phyloP scores from a whole-genome alignment of 1,140 invertebrate species.

The Linepithema humile region DNA sequence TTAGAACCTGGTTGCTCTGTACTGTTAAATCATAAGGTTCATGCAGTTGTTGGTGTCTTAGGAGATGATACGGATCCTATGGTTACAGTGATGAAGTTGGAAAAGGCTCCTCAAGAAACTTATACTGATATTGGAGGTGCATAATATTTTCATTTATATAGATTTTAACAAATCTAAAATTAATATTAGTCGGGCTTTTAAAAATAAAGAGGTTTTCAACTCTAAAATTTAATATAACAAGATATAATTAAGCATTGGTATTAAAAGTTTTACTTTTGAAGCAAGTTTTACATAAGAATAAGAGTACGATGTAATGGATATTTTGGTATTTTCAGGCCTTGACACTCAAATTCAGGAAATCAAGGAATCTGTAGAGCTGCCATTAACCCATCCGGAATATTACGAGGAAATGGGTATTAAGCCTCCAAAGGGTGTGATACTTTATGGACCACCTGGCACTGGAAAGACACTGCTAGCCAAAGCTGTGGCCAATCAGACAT shows the following conservation, averaged over 20 bases:
- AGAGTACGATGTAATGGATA: neutral
- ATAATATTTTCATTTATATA: neutral
- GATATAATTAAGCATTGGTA: slow-evolving; percentile 9
- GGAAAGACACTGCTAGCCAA: slow-evolving; percentile 99
- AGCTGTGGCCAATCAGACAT: slow-evolving; percentile 99
- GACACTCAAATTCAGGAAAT: slow-evolving; percentile 99
- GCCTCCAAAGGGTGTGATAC: slow-evolving; percentile 99
- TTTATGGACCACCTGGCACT: slow-evolving; percentile 99
- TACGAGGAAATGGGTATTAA: slow-evolving; percentile 99
- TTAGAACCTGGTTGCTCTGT: slow-evolving; percentile 99
- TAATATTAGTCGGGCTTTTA: neutral
- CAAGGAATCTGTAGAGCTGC: slow-evolving; percentile 99
- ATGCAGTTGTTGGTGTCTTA: slow-evolving; percentile 99
- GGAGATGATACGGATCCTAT: slow-evolving; percentile 99
- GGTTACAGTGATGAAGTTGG: slow-evolving; percentile 99
- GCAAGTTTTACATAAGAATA: neutral
- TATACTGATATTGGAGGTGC: slow-evolving; percentile 99
- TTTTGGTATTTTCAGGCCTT: slow-evolving; percentile 86
- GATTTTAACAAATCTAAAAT: neutral
- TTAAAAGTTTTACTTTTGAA: neutral
- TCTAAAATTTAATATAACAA: slow-evolving; percentile 9
- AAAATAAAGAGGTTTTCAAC: neutral
- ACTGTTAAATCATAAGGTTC: slow-evolving; percentile 99
- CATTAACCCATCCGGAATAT: slow-evolving; percentile 99
- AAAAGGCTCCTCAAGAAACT: slow-evolving; percentile 99